Conservation (phyloP, 1,140 invertebrate genomes). For the Papilio polytes region DNA sequence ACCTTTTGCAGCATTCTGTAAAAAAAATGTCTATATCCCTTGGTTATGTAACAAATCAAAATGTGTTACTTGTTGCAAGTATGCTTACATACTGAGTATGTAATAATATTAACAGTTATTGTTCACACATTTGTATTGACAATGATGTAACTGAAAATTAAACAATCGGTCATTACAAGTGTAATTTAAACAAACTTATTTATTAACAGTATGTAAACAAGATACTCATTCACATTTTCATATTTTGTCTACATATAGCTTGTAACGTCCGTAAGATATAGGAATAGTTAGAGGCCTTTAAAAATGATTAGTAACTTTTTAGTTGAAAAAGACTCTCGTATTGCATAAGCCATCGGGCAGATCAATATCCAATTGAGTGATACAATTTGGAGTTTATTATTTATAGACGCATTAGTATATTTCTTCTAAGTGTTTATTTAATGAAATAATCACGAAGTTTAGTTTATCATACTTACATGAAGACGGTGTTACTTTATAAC, state of each 20-base stretch:
- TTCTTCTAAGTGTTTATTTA: no score
- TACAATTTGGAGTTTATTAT: no score
- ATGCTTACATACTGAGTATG: background rate
- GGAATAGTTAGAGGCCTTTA: no score
- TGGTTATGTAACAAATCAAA: background rate
- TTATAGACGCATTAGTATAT: no score
- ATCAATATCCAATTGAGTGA: no score
- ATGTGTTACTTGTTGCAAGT: background rate
- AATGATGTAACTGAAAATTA: slow-evolving; percentile 8
- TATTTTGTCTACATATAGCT: background rate
- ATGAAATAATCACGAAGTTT: background rate
- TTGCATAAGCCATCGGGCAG: no score
- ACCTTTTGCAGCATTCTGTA: slow-evolving; percentile 57
- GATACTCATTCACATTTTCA: no score
- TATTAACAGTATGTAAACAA: background rate
- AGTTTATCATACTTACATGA: background rate
- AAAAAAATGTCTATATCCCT: background rate
- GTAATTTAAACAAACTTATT: background rate
- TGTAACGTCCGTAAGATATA: background rate
- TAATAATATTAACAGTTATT: background rate
- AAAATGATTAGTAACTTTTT: no score
- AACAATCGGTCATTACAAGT: slow-evolving; percentile 9
- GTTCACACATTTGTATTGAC: background rate
- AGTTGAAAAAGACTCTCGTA: no score
- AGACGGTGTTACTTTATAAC: background rate